Evolutionary conservation across 2,888 invertebrate genomes (phyloP).

Genomic region (Lepidocyrtoides sp.): DNA sequence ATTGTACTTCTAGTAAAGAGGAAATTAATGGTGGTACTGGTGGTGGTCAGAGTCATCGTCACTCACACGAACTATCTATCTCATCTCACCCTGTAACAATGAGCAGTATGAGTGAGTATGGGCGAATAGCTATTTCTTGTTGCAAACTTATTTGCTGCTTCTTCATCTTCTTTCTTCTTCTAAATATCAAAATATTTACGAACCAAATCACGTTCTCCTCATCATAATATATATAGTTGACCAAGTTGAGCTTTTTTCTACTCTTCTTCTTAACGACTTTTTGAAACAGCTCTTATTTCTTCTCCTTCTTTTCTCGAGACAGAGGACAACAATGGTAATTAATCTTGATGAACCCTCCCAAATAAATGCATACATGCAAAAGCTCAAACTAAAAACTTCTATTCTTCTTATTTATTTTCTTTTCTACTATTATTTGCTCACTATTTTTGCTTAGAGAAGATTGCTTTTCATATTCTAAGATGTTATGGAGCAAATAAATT

Average conservation of each 20-base stretch:
- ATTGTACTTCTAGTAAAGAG: not conserved
- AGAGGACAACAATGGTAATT: slow-evolving; percentile 77
- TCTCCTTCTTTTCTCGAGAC: slow-evolving; percentile 2
- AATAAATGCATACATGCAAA: slow-evolving; percentile 70
- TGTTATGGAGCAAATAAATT: not conserved
- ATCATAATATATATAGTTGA: slow-evolving; percentile 51
- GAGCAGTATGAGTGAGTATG: not conserved
- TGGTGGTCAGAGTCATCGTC: slow-evolving; percentile 36
- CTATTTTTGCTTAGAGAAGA: not conserved
- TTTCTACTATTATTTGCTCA: not conserved
- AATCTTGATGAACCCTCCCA: slow-evolving; percentile 79
- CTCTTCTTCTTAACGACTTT: slow-evolving; percentile 57
- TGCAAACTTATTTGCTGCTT: too few relatives aligned
- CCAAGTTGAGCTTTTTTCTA: not conserved
- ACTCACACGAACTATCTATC: slow-evolving; percentile 24
- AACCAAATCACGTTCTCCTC: slow-evolving; percentile 75
- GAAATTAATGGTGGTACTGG: slow-evolving; percentile 32
- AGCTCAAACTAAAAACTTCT: not conserved
- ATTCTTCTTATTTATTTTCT: not conserved
- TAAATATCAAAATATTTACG: slow-evolving; percentile 68
- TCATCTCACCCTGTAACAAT: not conserved
- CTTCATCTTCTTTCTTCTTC: not conserved
- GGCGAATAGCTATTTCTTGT: too few relatives aligned
- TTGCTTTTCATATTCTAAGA: not conserved
- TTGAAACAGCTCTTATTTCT: slow-evolving; percentile 69